Evolutionary conservation across 2,888 invertebrate species (phyloP), one percentile per base, ranked within the genome.

Genomic region (Pediacus dermestoides): DNA sequence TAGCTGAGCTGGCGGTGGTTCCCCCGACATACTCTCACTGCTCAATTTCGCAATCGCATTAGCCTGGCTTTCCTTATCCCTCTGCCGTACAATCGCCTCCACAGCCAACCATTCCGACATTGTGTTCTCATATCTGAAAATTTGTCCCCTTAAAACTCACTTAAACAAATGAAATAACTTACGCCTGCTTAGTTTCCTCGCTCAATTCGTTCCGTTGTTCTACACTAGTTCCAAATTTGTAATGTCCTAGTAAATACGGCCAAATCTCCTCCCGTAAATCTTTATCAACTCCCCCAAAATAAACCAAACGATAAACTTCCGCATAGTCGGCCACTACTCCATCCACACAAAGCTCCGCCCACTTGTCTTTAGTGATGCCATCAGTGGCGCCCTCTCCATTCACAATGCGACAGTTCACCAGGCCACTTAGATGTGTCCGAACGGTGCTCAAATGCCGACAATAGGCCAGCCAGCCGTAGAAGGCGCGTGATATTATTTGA

Each of bases 101-200:
- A 94, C 90, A 0, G 92, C 91, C 42, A 92, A 67, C 95, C 95
- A 95, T 66, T 94, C 93, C 0, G 92, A 90, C 88, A 94, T 90
- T 1, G 87, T 88, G 3, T 85, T 85, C 67, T 94, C 92, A 57
- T 91, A 93, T 42, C 81, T 79, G 30, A 10, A 39, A 45, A 10
- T 6, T n/a, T 18, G 21, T n/a, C 21, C 6, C 21, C n/a, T 18
- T 6, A 7, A 6, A 18, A 18, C 21, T 7, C 6, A 18, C 21
- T 6, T 18, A 6, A 18, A n/a, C 21, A 6, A 18, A 7, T 18
- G n/a, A 18, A 18, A 6, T 9, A 16, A 52, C 61, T 58, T 52
- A 68, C 58, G 68, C 66, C 26, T 85, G 82, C 41, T 81, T 80
- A 25, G 84, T 82, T 25, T 77, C 74, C 42, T 74, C 73, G 53